phyloP scores from a whole-genome alignment of 2,797 vertebrate genomes.

The Danio aesculapii region DNA sequence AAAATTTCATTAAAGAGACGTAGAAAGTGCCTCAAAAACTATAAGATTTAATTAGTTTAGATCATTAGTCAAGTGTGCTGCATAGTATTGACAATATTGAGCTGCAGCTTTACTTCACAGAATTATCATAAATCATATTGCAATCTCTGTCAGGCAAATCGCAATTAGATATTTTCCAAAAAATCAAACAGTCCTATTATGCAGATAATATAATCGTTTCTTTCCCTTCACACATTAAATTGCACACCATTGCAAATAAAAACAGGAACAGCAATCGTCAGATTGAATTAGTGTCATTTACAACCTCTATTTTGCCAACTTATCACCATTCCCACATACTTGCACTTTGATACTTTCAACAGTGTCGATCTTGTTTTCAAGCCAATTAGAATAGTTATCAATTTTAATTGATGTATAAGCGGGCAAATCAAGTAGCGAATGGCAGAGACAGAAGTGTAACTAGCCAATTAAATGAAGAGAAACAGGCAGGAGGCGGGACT shows the following conservation, averaged over 20 bases:
- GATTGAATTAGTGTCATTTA: conserved; percentile 6
- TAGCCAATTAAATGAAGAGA: conserved; percentile 34
- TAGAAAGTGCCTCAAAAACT: no score
- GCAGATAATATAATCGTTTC: background rate
- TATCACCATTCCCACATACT: background rate
- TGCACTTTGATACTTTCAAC: conserved; percentile 37
- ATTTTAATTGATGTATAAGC: conserved; percentile 40
- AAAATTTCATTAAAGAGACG: no score
- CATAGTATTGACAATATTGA: no score
- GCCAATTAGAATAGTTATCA: conserved; percentile 50
- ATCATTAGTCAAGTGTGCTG: no score
- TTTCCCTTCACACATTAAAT: background rate
- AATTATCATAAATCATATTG: no score
- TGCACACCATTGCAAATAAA: background rate
- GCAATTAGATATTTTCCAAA: no score
- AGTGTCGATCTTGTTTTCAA: conserved; percentile 4
- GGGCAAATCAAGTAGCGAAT: conserved; percentile 27
- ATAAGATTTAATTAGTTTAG: no score
- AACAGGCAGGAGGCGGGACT: conserved; percentile 45
- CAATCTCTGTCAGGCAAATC: no score
- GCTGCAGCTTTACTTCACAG: no score
- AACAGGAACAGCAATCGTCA: background rate
- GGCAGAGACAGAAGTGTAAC: background rate
- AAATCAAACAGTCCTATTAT: background rate
- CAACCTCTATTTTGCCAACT: background rate